Base-by-base conservation (phyloP, 2,888 invertebrate genomes). In the Smittia aterrima region DNA sequence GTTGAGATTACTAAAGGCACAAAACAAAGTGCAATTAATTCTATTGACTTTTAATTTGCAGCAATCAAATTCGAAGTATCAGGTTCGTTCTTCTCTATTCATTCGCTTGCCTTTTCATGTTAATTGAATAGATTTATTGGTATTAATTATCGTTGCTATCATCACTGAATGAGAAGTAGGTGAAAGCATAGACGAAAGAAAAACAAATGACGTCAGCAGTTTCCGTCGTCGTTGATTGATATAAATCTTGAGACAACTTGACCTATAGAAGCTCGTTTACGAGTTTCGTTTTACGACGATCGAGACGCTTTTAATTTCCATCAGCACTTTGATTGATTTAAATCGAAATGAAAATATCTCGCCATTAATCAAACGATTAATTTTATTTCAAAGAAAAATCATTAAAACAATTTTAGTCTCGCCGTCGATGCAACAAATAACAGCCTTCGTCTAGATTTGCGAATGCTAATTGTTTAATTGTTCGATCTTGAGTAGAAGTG, bases 281-380 rank as follows among this genome's bases (percentile, higher is more conserved):
- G n/a, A 47, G 3, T 47, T 47, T n/a, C n/a, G n/a, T n/a, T 47
- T 47, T 47, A 13, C 16, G 13, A 47, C 16, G 47, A 16, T n/a
- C 11, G n/a, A 32, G 9, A 32, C 2, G 47, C 16, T 47, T 16
- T 47, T 47, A 47, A 47, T 47, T 47, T 16, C 13, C 16, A 16
- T n/a, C 47, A 47, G 11, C 16, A 6, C 47, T 6, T 2, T 4
- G 47, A 58, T 58, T 58, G 58, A 58, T 20, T 18, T n/a, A 58
- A 58, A 58, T 58, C n/a, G 58, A 58, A 7, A 13, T 13, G 58
- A 22, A 58, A 58, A 58, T 6, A 7, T 22, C 22, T 58, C 18
- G 6, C 64, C 64, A 64, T 64, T 64, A 64, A 64, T 64, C 64
- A 64, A 64, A 64, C 64, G 4, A 2, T 22, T 22, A 58, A 58